phyloP scores from a whole-genome alignment of 2,113 vertebrate genomes.

The Okapia johnstoni region DNA sequence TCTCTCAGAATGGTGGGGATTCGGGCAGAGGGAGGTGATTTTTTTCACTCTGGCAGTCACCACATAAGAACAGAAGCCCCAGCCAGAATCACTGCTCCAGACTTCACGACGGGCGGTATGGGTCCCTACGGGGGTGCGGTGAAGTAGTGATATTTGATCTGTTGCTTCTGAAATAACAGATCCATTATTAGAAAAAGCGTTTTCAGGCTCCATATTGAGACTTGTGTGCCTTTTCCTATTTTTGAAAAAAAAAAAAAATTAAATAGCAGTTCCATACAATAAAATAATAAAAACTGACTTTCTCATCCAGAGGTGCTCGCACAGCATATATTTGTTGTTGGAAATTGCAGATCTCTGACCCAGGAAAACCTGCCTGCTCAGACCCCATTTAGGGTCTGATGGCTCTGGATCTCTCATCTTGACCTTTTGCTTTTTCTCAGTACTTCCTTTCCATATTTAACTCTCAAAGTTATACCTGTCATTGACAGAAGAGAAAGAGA shows the following conservation, averaged over 20 bases:
- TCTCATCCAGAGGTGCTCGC: not conserved
- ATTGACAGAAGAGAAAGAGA: not conserved
- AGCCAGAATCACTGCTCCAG: constrained; percentile 56
- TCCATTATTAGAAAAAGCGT: constrained; percentile 45
- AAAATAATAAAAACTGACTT: not conserved
- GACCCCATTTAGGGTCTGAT: not conserved
- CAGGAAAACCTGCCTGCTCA: not conserved
- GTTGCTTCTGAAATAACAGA: constrained; percentile 57
- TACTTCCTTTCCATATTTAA: not conserved
- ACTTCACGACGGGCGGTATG: not conserved
- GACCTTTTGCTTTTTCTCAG: not conserved
- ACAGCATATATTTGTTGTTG: not conserved
- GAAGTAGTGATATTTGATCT: constrained; percentile 39
- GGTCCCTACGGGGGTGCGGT: constrained; percentile 36
- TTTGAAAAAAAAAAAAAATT: not conserved
- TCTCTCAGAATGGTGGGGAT: constrained; percentile 35
- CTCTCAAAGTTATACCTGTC: not conserved
- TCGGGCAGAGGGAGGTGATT: constrained; percentile 37
- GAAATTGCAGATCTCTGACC: not conserved
- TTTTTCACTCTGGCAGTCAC: constrained; percentile 49
- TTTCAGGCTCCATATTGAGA: not conserved
- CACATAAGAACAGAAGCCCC: constrained; percentile 44
- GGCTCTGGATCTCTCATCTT: not conserved
- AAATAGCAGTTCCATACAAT: not conserved
- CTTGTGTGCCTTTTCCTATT: not conserved